Percentiles rank a stretch among this genome's conserved stretches.
phyloP scores from a whole-genome alignment of 2,888 invertebrate genomes.

The Blera fallax region DNA sequence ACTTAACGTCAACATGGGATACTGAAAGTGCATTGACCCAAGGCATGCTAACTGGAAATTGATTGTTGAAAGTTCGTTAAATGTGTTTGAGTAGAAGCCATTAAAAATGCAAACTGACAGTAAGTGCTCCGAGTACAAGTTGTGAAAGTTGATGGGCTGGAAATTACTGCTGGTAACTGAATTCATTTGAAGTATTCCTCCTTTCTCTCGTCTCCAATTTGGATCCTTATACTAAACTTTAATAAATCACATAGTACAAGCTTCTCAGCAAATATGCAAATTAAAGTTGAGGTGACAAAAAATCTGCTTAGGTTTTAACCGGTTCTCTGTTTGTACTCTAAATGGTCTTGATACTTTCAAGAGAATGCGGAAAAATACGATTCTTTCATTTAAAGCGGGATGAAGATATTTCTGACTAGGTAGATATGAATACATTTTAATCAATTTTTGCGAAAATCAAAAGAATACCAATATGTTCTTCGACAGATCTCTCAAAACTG shows the following conservation, averaged over 20 bases:
- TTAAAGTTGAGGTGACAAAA: background rate
- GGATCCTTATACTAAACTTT: background rate
- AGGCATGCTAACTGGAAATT: background rate
- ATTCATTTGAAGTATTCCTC: background rate
- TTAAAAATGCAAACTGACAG: background rate
- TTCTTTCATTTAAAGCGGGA: no score
- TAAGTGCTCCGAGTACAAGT: background rate
- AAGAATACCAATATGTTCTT: no score
- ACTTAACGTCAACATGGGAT: background rate
- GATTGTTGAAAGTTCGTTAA: background rate
- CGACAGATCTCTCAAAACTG: no score
- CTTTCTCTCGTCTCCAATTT: background rate
- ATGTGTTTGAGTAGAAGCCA: background rate
- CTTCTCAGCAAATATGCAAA: no score
- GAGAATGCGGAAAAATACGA: no score
- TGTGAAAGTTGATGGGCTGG: background rate
- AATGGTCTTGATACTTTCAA: no score
- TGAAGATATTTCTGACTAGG: no score
- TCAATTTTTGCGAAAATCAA: no score
- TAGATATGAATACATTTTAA: no score
- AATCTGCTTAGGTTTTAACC: no score
- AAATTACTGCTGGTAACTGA: background rate
- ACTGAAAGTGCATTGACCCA: background rate
- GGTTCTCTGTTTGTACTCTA: no score
- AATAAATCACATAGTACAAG: background rate